Base-by-base conservation (phyloP, 1,140 invertebrate genomes). In the Drosophila ohnishii region DNA sequence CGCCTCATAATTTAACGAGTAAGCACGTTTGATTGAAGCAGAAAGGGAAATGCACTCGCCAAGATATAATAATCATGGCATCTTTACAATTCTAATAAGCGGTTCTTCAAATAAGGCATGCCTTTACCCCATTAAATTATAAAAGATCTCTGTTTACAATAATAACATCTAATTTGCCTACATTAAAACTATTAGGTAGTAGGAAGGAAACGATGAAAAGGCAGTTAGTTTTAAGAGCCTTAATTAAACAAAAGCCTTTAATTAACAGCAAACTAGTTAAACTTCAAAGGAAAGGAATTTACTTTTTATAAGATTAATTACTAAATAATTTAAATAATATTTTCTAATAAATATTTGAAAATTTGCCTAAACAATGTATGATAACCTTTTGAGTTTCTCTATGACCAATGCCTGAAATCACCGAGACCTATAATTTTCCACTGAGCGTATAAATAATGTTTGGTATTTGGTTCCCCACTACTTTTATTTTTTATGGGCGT, bases 1-100 rank as follows among this genome's bases (percentile, higher is more conserved):
- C 67, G 66, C 65, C 53, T 48, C 51, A 71, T 59, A 69, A 66
- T 51, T 69, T 66, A 48, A 35, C 35, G 44, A 42, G 45, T 44
- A 67, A 51, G 63, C 65, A 53, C 60, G 62, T 69, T 69, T 65
- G 63, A 65, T 65, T 65, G 63, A 48, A 42, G 60, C 65, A 44
- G 62, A 66, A 44, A 35, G 64, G 64, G 64, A 34, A 65, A 66
- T 44, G 61, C 14, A 51, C 14, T 65, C 28, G 22, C 14, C 39
- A 9, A 64, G 22, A 42, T 61, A n/a, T 40, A 59, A 39, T 42
- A 61, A 40, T 40, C 34, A 51, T 28, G 65, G 60, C 59, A 42
- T 53, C 51, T 53, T 53, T 53, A 53, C 34, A 37, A 55, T 62
- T 62, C 53, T 39, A 56, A 56, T 39, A 53, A 19, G 32, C 19